Evolutionary conservation across 2,113 vertebrate genomes (phyloP).

Genomic region (Antennarius striatus): DNA sequence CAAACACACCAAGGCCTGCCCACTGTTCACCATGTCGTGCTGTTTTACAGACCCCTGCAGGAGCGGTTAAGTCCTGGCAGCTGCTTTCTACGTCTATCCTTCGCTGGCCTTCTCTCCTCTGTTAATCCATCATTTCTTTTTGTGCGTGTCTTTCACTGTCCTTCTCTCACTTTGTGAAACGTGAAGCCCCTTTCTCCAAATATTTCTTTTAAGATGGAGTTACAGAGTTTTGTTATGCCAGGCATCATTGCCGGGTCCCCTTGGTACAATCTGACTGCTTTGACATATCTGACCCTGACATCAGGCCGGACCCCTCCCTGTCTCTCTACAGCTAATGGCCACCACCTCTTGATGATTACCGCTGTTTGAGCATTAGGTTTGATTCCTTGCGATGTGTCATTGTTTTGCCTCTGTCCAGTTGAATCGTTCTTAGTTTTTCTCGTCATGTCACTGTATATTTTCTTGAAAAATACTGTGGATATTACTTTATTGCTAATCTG

Average conservation of each 20-base stretch:
- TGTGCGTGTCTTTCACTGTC: conserved; percentile 58
- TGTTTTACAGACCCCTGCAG: conserved; percentile 66
- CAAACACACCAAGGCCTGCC: conserved; percentile 25
- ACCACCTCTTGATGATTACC: conserved; percentile 52
- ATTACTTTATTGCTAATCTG: not conserved
- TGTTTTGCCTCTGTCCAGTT: not conserved
- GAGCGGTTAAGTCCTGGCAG: conserved; percentile 65
- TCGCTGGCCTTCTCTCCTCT: conserved; percentile 53
- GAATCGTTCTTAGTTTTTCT: not conserved
- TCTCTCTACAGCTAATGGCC: conserved; percentile 31
- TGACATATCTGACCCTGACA: conserved; percentile 70
- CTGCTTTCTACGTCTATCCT: conserved; percentile 70
- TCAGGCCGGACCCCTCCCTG: conserved; percentile 29
- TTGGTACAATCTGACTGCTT: conserved; percentile 68
- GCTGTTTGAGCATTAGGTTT: conserved; percentile 49
- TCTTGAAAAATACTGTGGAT: too few relatives aligned
- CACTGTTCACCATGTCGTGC: conserved; percentile 33
- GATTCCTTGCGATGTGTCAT: conserved; percentile 2
- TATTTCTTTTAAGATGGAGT: conserved; percentile 84
- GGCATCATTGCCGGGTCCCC: conserved; percentile 68
- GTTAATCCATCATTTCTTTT: conserved; percentile 72
- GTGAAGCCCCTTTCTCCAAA: conserved; percentile 77
- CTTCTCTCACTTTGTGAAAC: conserved; percentile 68
- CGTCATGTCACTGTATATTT: too few relatives aligned
- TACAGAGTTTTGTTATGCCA: conserved; percentile 82